phyloP scores from a whole-genome alignment of 2,888 invertebrate genomes.

The Litoditis marina region DNA sequence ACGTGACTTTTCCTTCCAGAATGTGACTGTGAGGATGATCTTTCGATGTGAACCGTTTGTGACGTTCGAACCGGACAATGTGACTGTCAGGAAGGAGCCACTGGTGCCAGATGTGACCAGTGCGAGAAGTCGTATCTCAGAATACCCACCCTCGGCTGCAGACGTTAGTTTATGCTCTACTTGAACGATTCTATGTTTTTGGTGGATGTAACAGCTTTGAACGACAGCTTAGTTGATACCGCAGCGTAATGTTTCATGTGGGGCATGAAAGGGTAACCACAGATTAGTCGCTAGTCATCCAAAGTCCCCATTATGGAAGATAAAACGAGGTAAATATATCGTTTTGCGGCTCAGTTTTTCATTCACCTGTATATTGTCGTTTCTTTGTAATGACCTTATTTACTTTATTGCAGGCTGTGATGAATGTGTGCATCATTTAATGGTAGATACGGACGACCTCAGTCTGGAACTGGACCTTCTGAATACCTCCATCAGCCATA shows the following conservation, averaged over 20 bases:
- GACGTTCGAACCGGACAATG: conserved; percentile 85
- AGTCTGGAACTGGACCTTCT: conserved; percentile 72
- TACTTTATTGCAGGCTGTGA: conserved; percentile 73
- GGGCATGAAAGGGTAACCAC: too few relatives aligned
- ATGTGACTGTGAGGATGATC: conserved; percentile 88
- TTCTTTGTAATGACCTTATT: too few relatives aligned
- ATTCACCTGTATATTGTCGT: too few relatives aligned
- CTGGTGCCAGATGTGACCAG: conserved; percentile 89
- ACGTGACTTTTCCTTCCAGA: too few relatives aligned
- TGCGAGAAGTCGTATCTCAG: conserved; percentile 90
- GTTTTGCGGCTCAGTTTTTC: neutral
- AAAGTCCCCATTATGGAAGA: too few relatives aligned
- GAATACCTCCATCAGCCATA: conserved; percentile 69
- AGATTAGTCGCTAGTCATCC: too few relatives aligned
- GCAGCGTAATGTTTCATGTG: too few relatives aligned
- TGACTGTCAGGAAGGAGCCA: conserved; percentile 82
- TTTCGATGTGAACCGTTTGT: conserved; percentile 85
- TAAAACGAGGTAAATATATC: too few relatives aligned
- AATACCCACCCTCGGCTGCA: conserved; percentile 77
- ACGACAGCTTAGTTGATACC: too few relatives aligned
- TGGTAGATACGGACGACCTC: conserved; percentile 80
- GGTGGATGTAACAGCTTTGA: too few relatives aligned
- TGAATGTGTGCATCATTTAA: conserved; percentile 82
- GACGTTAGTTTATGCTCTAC: too few relatives aligned
- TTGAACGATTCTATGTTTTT: too few relatives aligned